phyloP scores from a whole-genome alignment of 2,888 invertebrate species.

The Pseudoips prasinana region DNA sequence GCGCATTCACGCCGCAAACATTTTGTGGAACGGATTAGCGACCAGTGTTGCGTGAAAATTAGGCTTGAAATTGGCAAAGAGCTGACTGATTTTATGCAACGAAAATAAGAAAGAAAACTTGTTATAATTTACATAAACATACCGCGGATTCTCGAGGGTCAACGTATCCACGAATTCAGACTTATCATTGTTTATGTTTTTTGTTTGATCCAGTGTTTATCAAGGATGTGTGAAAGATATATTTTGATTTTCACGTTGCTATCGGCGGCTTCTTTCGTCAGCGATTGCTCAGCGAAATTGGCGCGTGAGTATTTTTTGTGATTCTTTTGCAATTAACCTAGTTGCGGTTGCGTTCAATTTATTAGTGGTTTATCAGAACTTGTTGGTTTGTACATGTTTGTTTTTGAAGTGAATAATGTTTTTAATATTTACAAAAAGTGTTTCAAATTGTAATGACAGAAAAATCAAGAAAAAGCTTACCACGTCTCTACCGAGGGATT shows the following conservation, averaged over 20 bases:
- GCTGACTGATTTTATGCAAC: slow-evolving; percentile 70
- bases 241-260: slow-evolving; percentile 53
- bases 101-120: slow-evolving; percentile 71
- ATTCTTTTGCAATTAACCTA: slow-evolving; percentile 12
- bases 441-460: no score
- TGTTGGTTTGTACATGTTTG: no score
- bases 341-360: slow-evolving; percentile 10
- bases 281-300: slow-evolving; percentile 51
- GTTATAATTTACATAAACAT: slow-evolving; percentile 67
- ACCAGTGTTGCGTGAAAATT: slow-evolving; percentile 71
- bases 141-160: slow-evolving; percentile 50
- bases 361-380: slow-evolving; percentile 6
- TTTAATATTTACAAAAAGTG: no score
- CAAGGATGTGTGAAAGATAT: slow-evolving; percentile 63
- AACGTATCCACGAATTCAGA: slow-evolving; percentile 43
- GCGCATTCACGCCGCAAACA: slow-evolving; percentile 41
- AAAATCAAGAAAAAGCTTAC: no score
- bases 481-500: no score
- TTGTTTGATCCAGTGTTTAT: slow-evolving; percentile 36
- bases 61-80: slow-evolving; percentile 68
- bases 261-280: slow-evolving; percentile 45
- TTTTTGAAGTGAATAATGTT: no score
- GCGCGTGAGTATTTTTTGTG: slow-evolving; percentile 62
- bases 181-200: slow-evolving; percentile 25
- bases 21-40: slow-evolving; percentile 64